Percentiles rank a stretch among this genome's conserved stretches.
These are phyloP conservation scores for Cyrtonyx montezumae DNA, from an alignment of 2,113 vertebrate species.

Conservation along the genomic window DNA sequence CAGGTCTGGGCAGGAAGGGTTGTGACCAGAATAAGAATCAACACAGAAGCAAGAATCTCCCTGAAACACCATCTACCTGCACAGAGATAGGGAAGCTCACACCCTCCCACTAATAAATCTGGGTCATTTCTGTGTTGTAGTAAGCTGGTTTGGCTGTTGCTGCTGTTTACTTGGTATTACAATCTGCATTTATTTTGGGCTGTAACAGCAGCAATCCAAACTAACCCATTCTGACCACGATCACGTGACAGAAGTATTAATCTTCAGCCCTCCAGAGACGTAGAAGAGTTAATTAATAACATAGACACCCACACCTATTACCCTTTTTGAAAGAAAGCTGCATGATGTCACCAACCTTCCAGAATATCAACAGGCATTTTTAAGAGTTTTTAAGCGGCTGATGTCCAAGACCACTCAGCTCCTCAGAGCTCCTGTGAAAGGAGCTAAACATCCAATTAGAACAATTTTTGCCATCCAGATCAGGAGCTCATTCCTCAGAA, in stretches of 20 bases:
- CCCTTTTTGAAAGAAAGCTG: not conserved
- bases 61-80: fast-evolving
- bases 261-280: not conserved
- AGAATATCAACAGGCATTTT: slow-evolving; percentile 39
- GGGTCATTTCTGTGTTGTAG: not conserved
- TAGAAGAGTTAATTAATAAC: slow-evolving; percentile 13
- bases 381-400: slow-evolving; percentile 14
- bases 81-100: too few relatives aligned
- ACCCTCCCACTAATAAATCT: not conserved
- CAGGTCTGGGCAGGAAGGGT: not conserved
- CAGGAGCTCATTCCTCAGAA: slow-evolving; percentile 34
- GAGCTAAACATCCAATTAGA: slow-evolving; percentile 65
- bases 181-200: not conserved
- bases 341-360: not conserved
- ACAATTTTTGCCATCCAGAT: slow-evolving; percentile 47
- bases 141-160: not conserved
- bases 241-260: not conserved
- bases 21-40: not conserved
- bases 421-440: slow-evolving; percentile 8
- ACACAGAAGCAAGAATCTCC: not conserved
- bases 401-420: slow-evolving; percentile 1
- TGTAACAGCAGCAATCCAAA: not conserved
- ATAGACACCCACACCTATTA: not conserved
- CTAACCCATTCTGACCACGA: not conserved
- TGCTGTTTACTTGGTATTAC: not conserved